Evolutionary conservation across 30 jellyfish, hydroid and myxozoan genomes (phyloP).

Genomic region (Clytia hemisphaerica): DNA sequence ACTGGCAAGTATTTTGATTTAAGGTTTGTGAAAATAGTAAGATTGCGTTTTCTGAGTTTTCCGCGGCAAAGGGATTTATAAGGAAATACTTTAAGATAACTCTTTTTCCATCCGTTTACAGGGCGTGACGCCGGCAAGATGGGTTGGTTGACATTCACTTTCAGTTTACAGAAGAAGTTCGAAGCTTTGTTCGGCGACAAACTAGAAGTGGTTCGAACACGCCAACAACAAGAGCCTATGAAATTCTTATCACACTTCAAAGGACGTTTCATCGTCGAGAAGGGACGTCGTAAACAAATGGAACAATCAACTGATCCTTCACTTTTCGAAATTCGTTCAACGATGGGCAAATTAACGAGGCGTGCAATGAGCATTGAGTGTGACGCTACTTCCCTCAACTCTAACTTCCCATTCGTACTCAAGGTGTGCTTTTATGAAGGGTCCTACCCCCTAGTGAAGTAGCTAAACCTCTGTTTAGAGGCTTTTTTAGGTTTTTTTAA

Average conservation of each 20-base stretch:
- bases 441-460: too few species aligned
- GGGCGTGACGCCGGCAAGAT: slow-evolving; percentile 95
- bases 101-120: too few species aligned
- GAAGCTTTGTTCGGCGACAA: slow-evolving; percentile 96
- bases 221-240: slow-evolving; percentile 98
- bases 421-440: slow-evolving; percentile 18
- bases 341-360: slow-evolving; percentile 94
- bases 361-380: slow-evolving; percentile 97
- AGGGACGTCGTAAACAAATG: slow-evolving; percentile 63
- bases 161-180: slow-evolving; percentile 91
- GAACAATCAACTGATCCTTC: slow-evolving; percentile 42
- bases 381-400: slow-evolving; percentile 72
- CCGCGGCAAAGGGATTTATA: not conserved
- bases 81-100: not conserved
- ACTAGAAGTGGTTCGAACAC: slow-evolving; percentile 83
- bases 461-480: too few species aligned
- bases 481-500: too few species aligned
- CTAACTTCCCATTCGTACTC: slow-evolving; percentile 59
- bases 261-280: slow-evolving; percentile 81
- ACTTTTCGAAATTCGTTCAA: slow-evolving; percentile 81
- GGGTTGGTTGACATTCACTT: slow-evolving; percentile 98
- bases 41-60: too few species aligned
- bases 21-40: too few species aligned
- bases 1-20: too few species aligned
- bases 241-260: slow-evolving; percentile 87